Evolutionary conservation across 1,140 invertebrate species (phyloP).

Genomic region (Melipona quadrifasciata): DNA sequence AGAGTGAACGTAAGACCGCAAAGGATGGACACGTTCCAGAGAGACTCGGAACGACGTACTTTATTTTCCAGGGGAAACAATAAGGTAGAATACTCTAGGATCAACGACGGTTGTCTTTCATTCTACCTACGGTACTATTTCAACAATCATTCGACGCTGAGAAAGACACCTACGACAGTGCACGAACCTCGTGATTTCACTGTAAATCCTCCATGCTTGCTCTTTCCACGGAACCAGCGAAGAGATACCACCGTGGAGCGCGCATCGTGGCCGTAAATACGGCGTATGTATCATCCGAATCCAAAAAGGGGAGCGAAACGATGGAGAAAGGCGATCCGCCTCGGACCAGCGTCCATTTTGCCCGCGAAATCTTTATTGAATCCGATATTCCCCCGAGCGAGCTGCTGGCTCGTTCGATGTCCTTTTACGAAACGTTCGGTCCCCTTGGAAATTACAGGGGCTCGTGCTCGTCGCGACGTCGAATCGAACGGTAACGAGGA

Average conservation of each 20-base stretch:
- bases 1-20: no score
- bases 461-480: background rate
- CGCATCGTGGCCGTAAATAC: background rate
- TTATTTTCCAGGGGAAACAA: no score
- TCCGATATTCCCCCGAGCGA: background rate
- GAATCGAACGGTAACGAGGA: constrained; percentile 8
- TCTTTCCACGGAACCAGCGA: background rate
- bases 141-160: background rate
- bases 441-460: constrained; percentile 15
- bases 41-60: no score
- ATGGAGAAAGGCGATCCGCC: background rate
- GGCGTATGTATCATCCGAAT: constrained; percentile 8
- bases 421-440: constrained; percentile 37
- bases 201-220: background rate
- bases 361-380: constrained; percentile 44
- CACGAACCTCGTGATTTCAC: background rate
- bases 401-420: constrained; percentile 25
- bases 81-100: background rate
- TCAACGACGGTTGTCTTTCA: background rate
- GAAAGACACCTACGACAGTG: background rate
- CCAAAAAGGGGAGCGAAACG: background rate
- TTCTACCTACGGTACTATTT: background rate
- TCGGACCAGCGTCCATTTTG: background rate
- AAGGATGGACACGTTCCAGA: no score
- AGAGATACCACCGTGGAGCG: background rate